These are phyloP conservation scores for Aleiodes leptofemur DNA, from an alignment of 2,888 invertebrate species.

Conservation along the genomic window DNA sequence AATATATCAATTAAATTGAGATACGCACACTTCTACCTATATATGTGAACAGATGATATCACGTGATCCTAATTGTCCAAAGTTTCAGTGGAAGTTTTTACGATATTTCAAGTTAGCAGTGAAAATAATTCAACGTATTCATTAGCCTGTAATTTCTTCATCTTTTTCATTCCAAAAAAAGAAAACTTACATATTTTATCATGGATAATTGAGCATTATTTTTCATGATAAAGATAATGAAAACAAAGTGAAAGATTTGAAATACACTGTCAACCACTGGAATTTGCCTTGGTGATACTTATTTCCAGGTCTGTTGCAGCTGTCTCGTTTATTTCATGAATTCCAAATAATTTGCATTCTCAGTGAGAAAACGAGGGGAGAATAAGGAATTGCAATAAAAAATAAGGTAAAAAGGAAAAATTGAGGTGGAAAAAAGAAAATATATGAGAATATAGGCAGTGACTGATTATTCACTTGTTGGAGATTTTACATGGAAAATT, in stretches of 20 bases:
- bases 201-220: slow-evolving; percentile 19
- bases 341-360: slow-evolving; percentile 37
- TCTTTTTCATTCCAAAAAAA: too few species aligned
- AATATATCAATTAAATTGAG: too few species aligned
- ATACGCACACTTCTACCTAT: too few species aligned
- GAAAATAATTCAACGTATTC: slow-evolving; percentile 22
- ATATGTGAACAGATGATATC: too few species aligned
- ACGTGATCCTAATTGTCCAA: too few species aligned
- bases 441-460: slow-evolving; percentile 13
- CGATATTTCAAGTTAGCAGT: neutral
- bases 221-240: slow-evolving; percentile 27
- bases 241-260: slow-evolving; percentile 18
- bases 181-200: slow-evolving; percentile 12
- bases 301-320: slow-evolving; percentile 27
- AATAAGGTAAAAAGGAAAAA: slow-evolving; percentile 3
- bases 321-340: slow-evolving; percentile 9
- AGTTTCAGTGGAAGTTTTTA: too few species aligned
- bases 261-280: neutral
- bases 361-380: slow-evolving; percentile 32
- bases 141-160: neutral
- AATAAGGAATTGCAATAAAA: slow-evolving; percentile 22
- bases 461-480: slow-evolving; percentile 24
- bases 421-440: slow-evolving; percentile 1
- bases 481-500: slow-evolving; percentile 52
- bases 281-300: slow-evolving; percentile 24